Conservation (phyloP, 1,140 invertebrate genomes). For the Apis cerana region DNA sequence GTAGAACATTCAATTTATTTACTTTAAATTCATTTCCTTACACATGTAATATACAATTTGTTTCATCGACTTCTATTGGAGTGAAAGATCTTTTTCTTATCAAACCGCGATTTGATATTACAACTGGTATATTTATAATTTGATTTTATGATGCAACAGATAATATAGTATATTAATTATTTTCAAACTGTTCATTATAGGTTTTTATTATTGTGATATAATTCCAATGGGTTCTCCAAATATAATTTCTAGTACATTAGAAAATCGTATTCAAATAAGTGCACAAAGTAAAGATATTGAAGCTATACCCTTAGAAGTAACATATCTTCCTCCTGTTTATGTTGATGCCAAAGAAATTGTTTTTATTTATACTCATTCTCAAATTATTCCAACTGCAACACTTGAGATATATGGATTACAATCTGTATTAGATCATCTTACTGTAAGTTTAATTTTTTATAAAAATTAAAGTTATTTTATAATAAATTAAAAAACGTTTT, state of each 20-base stretch:
- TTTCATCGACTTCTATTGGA: slow-evolving; percentile 63
- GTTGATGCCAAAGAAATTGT: slow-evolving; percentile 75
- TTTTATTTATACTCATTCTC: slow-evolving; percentile 67
- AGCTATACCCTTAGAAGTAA: slow-evolving; percentile 73
- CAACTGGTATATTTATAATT: slow-evolving; percentile 73
- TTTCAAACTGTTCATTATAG: slow-evolving; percentile 56
- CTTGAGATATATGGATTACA: slow-evolving; percentile 76
- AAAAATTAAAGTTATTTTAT: neutral
- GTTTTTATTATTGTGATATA: slow-evolving; percentile 80
- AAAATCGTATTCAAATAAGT: slow-evolving; percentile 73
- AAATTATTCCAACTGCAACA: slow-evolving; percentile 66
- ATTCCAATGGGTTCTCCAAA: slow-evolving; percentile 76
- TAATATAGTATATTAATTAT: neutral
- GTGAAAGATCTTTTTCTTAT: slow-evolving; percentile 78
- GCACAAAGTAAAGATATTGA: slow-evolving; percentile 77
- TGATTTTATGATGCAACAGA: neutral
- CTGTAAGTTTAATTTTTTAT: slow-evolving; percentile 61
- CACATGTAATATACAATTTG: slow-evolving; percentile 77
- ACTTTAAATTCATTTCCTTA: slow-evolving; percentile 76
- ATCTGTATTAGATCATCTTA: slow-evolving; percentile 74
- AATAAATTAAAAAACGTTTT: no score
- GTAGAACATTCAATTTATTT: slow-evolving; percentile 75
- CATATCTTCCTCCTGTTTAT: slow-evolving; percentile 76
- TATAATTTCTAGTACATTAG: slow-evolving; percentile 71
- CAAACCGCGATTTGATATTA: slow-evolving; percentile 79